Conservation (phyloP, 2,113 vertebrate genomes). For the Mobula birostris region DNA sequence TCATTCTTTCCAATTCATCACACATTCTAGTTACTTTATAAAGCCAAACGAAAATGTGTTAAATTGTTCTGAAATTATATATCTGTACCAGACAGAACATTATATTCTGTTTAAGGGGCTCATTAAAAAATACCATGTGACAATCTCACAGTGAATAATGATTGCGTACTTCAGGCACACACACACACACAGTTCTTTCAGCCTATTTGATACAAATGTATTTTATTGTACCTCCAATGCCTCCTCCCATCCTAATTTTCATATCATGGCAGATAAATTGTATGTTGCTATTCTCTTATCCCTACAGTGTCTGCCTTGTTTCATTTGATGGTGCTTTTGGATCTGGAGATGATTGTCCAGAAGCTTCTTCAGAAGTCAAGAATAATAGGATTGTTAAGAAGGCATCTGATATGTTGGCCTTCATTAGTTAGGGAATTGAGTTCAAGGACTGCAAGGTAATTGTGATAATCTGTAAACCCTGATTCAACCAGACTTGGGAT, state of each 20-base stretch:
- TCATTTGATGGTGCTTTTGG: background rate
- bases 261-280: background rate
- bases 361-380: no score
- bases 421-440: no score
- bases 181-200: background rate
- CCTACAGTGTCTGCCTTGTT: background rate
- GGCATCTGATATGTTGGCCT: no score
- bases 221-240: background rate
- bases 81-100: slow-evolving; percentile 5
- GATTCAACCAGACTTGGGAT: no score
- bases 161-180: background rate
- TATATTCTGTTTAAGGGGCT: slow-evolving; percentile 26
- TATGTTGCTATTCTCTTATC: background rate
- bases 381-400: no score
- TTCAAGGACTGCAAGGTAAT: no score
- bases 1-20: slow-evolving; percentile 16
- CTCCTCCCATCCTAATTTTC: background rate
- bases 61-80: slow-evolving; percentile 32
- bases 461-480: no score
- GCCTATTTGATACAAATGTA: background rate
- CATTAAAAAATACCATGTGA: slow-evolving; percentile 28
- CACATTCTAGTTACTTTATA: slow-evolving; percentile 7
- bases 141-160: slow-evolving; percentile 9
- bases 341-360: no score
- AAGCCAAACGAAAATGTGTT: background rate